Evolutionary conservation across 2,888 invertebrate genomes (phyloP), one percentile per base, ranked within the genome.

Genomic region (Monochamus alternatus): DNA sequence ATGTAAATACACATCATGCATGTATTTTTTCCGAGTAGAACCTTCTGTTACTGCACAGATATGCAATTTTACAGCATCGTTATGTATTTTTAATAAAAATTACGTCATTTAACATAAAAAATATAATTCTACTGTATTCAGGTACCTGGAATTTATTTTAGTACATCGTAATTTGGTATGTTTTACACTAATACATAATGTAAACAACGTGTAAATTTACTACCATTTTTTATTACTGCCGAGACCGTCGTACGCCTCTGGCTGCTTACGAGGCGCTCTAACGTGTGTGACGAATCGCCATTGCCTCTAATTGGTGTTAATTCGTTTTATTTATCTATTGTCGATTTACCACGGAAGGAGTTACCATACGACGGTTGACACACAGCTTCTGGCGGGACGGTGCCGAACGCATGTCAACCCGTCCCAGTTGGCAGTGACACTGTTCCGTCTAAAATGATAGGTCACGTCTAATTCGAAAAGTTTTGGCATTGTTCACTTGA

Each of bases 221-320:
- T 22, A 22, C 22, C 22, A 22, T 22, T 22, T 22, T 22, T 22
- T 22, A 22, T 22, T 1, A 22, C 22, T 22, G 22, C 22, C 1
- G 38, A 38, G 4, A 1, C 7, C 38, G 0, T 38, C n/a, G 55
- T 14, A 14, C 55, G 55, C 3, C 55, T 2, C 12, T 55, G 55
- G 7, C 14, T 47, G 74, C 73, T 55, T n/a, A 47, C 67, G 47
- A 74, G 73, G 65, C 69, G 67, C 65, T 65, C 38, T 66, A 67
- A 74, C 70, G 51, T 71, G 67, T 71, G 77, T 78, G 80, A 78
- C 78, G 73, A 78, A 77, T 78, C 74, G 31, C n/a, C 51, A 47
- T 47, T 47, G 65, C 75, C 68, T 14, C 44, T 60, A 77, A 79
- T 79, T 78, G 70, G 63, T 31, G 47, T 73, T 65, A 73, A 70